Evolutionary conservation across 2,888 invertebrate genomes (phyloP).

Genomic region (Dicycla oo): DNA sequence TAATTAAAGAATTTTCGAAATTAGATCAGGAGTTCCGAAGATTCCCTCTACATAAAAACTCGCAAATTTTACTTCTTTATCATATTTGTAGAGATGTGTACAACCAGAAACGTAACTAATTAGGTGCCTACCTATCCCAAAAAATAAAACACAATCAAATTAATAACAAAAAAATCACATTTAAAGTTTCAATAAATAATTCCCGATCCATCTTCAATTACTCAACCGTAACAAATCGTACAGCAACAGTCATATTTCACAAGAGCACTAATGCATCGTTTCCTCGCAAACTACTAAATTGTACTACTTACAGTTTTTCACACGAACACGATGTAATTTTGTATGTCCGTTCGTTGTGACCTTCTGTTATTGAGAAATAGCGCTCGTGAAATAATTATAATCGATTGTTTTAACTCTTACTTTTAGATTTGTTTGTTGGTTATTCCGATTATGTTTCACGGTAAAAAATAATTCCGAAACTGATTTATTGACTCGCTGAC

Average conservation of each 20-base stretch:
- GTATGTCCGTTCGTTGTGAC: conserved; percentile 71
- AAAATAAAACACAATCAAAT: background rate
- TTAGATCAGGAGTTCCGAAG: too few relatives aligned
- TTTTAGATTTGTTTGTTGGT: conserved; percentile 47
- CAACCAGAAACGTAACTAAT: background rate
- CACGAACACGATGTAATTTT: conserved; percentile 76
- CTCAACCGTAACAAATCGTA: conserved; percentile 15
- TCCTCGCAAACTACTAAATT: conserved; percentile 66
- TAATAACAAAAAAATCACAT: background rate
- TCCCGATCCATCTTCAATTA: conserved; percentile 27
- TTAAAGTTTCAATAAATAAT: background rate
- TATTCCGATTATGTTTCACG: conserved; percentile 28
- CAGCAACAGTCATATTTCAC: conserved; percentile 67
- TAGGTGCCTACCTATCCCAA: background rate
- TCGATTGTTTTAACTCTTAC: conserved; percentile 67
- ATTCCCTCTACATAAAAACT: too few relatives aligned
- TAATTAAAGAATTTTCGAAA: too few relatives aligned
- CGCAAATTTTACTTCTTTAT: too few relatives aligned
- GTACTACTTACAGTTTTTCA: conserved; percentile 77
- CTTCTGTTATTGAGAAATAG: conserved; percentile 61
- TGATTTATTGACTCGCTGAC: background rate
- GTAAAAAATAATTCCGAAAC: background rate
- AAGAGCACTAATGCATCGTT: conserved; percentile 70
- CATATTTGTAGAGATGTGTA: too few relatives aligned
- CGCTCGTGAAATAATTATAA: conserved; percentile 54